Conservation (phyloP, 2,888 invertebrate genomes). For the Drosophila nr. perissopoda region DNA sequence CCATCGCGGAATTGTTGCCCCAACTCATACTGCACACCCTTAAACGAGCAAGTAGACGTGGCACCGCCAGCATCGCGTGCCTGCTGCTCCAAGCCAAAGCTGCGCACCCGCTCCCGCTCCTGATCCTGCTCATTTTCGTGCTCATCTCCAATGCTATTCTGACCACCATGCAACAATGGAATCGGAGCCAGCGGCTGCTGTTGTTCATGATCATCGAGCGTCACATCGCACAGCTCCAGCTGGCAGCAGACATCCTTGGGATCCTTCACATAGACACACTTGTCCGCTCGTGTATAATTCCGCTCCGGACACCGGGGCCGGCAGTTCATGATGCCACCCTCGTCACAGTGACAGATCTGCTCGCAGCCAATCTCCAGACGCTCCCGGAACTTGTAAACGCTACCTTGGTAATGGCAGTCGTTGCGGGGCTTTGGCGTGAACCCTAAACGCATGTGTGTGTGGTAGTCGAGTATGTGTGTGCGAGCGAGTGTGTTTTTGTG, state of each 20-base stretch:
- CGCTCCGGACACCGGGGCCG: constrained; percentile 89
- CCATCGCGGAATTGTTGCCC: constrained; percentile 93
- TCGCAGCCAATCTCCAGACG: constrained; percentile 93
- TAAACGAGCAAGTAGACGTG: constrained; percentile 73
- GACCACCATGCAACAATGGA: constrained; percentile 60
- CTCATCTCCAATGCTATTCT: constrained; percentile 68
- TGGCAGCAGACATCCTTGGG: constrained; percentile 94
- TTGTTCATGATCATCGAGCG: constrained; percentile 91
- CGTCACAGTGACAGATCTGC: constrained; percentile 91
- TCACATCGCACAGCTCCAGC: constrained; percentile 93
- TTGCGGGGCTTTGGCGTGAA: constrained; percentile 74
- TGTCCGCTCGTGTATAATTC: constrained; percentile 87
- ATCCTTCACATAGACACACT: constrained; percentile 93
- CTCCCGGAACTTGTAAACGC: constrained; percentile 90
- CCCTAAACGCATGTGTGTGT: constrained; percentile 43
- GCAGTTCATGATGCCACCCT: constrained; percentile 90
- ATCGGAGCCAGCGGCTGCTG: constrained; percentile 49
- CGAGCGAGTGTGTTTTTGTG: constrained; percentile 16
- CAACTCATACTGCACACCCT: constrained; percentile 82
- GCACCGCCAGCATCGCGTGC: constrained; percentile 73
- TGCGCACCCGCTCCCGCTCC: constrained; percentile 54
- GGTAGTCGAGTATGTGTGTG: constrained; percentile 20
- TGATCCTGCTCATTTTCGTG: constrained; percentile 69
- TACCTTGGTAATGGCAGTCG: constrained; percentile 86
- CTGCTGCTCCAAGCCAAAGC: constrained; percentile 73